phyloP scores from a whole-genome alignment of 2,113 vertebrate genomes.

The Argyrosomus japonicus region DNA sequence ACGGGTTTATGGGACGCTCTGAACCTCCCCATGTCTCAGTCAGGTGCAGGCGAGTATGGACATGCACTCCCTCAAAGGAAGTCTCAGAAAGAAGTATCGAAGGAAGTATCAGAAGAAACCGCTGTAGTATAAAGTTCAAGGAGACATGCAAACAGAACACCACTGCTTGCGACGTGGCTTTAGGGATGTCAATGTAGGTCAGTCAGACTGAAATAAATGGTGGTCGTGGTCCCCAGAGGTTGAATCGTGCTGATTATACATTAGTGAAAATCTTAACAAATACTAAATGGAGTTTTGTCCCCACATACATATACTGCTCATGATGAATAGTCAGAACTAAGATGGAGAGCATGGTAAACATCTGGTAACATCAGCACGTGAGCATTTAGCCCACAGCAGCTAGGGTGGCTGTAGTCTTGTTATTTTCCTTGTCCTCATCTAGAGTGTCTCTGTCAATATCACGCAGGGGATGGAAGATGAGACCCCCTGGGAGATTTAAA shows the following conservation, averaged over 20 bases:
- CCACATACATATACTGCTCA: too few species aligned
- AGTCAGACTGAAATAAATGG: background rate
- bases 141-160: background rate
- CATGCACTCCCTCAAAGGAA: constrained; percentile 35
- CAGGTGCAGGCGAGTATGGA: constrained; percentile 52
- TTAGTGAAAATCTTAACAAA: background rate
- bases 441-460: background rate
- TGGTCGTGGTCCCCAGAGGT: too few species aligned
- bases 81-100: too few species aligned
- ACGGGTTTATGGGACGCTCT: constrained; percentile 35
- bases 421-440: background rate
- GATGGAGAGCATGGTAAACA: background rate
- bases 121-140: constrained; percentile 4
- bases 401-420: background rate
- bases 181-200: background rate
- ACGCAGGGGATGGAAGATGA: background rate
- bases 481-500: background rate
- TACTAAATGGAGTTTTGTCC: too few species aligned
- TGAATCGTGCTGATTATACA: too few species aligned
- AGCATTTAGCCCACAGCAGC: background rate
- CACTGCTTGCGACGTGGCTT: background rate
- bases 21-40: constrained; percentile 10
- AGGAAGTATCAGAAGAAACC: constrained; percentile 30
- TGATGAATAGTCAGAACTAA: too few species aligned
- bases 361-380: background rate